Evolutionary conservation across 1,140 invertebrate genomes (phyloP).

Genomic region (Belonocnema kinseyi): DNA sequence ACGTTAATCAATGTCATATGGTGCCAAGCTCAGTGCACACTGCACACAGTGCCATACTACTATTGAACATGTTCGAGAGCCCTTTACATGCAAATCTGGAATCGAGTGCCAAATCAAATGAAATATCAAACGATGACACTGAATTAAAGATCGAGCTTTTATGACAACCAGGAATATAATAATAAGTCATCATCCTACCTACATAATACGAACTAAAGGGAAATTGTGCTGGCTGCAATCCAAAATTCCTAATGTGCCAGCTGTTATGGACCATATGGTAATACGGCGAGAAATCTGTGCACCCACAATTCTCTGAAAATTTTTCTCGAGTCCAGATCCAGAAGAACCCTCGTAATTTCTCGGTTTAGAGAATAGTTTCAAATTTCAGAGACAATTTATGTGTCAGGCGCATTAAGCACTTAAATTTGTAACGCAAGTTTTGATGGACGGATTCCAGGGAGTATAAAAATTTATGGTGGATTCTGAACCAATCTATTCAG

Average conservation of each 20-base stretch:
- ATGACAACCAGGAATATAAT: neutral
- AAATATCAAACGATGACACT: conserved; percentile 3
- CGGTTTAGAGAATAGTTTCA: conserved; percentile 20
- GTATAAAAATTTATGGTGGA: no score
- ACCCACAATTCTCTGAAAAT: neutral
- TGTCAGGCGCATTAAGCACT: neutral
- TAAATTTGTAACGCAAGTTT: neutral
- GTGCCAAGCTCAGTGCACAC: neutral
- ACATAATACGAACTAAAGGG: neutral
- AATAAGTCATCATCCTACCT: no score
- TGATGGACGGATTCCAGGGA: neutral
- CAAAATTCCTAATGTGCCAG: conserved; percentile 29
- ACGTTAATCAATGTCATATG: conserved; percentile 13
- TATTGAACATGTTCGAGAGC: neutral
- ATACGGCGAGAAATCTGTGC: conserved; percentile 28
- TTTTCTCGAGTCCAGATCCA: conserved; percentile 9
- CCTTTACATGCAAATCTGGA: conserved; percentile 3
- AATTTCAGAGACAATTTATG: conserved; percentile 20
- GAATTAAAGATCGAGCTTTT: conserved; percentile 24
- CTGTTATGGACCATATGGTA: conserved; percentile 31
- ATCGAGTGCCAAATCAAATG: neutral
- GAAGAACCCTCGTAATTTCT: conserved; percentile 24
- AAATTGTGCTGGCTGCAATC: conserved; percentile 23
- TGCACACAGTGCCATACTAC: no score
- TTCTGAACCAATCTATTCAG: no score